These are phyloP conservation scores for Sycophila texana DNA, from an alignment of 2,888 invertebrate species.

Conservation along the genomic window DNA sequence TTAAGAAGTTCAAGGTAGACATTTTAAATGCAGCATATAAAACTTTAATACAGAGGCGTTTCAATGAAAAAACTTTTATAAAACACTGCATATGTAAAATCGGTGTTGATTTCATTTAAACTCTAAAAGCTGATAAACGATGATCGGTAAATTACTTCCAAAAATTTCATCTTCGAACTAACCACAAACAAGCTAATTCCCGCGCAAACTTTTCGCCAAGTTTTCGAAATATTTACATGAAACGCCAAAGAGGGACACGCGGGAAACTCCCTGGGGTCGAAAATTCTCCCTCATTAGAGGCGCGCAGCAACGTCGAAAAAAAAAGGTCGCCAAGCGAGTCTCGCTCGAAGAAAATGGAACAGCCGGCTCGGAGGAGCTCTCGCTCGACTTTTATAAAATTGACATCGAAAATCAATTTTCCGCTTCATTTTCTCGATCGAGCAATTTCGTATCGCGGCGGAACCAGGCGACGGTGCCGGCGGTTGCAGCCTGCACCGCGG, in stretches of 20 bases:
- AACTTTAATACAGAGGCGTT: too few species aligned
- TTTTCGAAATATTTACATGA: neutral
- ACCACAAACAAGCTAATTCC: too few species aligned
- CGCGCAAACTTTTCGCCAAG: neutral
- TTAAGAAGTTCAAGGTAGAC: too few species aligned
- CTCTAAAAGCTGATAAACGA: too few species aligned
- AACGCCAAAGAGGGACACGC: neutral
- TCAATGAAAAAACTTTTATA: too few species aligned
- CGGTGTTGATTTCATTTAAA: too few species aligned
- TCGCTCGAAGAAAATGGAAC: neutral
- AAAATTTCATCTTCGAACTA: too few species aligned
- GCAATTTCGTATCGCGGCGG: conserved; percentile 46
- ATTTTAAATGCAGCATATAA: too few species aligned
- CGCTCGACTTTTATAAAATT: conserved; percentile 40
- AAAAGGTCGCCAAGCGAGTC: neutral
- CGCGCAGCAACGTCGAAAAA: too few species aligned
- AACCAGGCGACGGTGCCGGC: neutral
- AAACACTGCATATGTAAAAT: too few species aligned
- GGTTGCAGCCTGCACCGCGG: too few species aligned
- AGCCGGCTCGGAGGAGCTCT: conserved; percentile 3
- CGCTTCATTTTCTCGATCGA: conserved; percentile 45
- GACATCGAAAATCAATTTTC: conserved; percentile 56
- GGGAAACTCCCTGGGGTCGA: neutral
- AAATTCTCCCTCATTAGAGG: conserved; percentile 41
- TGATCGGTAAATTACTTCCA: neutral